Evolutionary conservation across 2,888 invertebrate species (phyloP), one percentile per base, ranked within the genome.

Genomic region (Ectropis crepuscularia): DNA sequence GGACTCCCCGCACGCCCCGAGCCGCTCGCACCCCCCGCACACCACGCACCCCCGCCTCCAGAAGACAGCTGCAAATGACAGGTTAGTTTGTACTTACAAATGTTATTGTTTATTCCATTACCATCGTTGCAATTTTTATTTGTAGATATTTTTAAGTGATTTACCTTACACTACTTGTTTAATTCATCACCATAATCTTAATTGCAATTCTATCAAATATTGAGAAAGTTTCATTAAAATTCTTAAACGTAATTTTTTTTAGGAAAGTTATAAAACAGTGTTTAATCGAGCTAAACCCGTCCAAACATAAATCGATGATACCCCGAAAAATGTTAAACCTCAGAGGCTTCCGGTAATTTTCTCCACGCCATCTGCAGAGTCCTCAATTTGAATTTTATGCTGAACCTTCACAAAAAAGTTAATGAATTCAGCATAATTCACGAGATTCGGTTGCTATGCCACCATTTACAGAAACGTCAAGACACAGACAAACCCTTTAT

Each of bases 31-130:
- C 92, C 0, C 90, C 93, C 16, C 82, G 91, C 51, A 92, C 92
- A 5, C 91, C 91, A 5, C 83, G 90, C 66, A 91, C 91, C 55
- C 92, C 92, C 57, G 91, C 92, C 2, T 90, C 92, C 49, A 88
- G 92, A 71, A 87, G 92, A 83, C 92, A 92, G 85, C 86, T 92
- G 78, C 92, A 92, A 82, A 91, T 92, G 92, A 92, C 92, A 88
- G 92, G 92, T 91, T 71, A 84, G 88, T 91, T 71, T 83, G 88
- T 87, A 68, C 68, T 66, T 28, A 28, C 16, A 28, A 28, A 28
- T 28, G 16, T 28, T 28, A 28, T 28, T 28, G 4, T 28, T 28
- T 28, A 28, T 28, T 28, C 16, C 37, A 50, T 38, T 38, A 16
- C 12, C 47, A 16, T 47, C 12, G 11, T 45, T 5, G 6, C n/a